phyloP scores from a whole-genome alignment of 2,888 invertebrate genomes.

The Idaea aversata region DNA sequence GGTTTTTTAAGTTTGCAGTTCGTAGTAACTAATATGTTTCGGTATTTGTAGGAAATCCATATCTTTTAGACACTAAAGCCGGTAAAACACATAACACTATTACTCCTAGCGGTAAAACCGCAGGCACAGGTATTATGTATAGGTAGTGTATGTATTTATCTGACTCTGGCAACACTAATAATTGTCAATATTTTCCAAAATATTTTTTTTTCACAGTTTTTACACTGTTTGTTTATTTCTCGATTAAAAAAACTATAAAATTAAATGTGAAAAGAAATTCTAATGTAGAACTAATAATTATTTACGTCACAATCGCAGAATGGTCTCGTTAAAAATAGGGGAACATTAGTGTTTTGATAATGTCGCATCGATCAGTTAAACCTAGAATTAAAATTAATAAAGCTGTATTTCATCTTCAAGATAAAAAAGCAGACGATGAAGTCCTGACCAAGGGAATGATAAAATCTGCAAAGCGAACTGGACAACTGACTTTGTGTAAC shows the following conservation, averaged over 20 bases:
- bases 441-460: constrained; percentile 85
- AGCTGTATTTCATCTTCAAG: constrained; percentile 86
- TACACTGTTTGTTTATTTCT: too few relatives aligned
- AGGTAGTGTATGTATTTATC: too few relatives aligned
- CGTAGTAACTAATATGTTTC: too few relatives aligned
- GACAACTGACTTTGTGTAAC: constrained; percentile 89
- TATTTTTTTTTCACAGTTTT: too few relatives aligned
- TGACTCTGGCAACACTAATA: not conserved
- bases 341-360: not conserved
- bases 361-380: constrained; percentile 32
- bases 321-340: not conserved
- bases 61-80: too few relatives aligned
- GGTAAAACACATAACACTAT: too few relatives aligned
- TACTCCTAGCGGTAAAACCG: too few relatives aligned
- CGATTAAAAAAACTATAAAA: not conserved
- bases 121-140: too few relatives aligned
- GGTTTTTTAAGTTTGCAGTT: too few relatives aligned
- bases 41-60: too few relatives aligned
- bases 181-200: not conserved
- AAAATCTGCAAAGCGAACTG: constrained; percentile 89
- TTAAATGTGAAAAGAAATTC: not conserved
- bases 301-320: not conserved
- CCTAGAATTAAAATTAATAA: constrained; percentile 66
- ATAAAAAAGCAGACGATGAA: constrained; percentile 84
- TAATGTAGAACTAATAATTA: not conserved